These are phyloP conservation scores for Ormyrus nitidulus DNA, from an alignment of 2,888 invertebrate species.

Conservation along the genomic window DNA sequence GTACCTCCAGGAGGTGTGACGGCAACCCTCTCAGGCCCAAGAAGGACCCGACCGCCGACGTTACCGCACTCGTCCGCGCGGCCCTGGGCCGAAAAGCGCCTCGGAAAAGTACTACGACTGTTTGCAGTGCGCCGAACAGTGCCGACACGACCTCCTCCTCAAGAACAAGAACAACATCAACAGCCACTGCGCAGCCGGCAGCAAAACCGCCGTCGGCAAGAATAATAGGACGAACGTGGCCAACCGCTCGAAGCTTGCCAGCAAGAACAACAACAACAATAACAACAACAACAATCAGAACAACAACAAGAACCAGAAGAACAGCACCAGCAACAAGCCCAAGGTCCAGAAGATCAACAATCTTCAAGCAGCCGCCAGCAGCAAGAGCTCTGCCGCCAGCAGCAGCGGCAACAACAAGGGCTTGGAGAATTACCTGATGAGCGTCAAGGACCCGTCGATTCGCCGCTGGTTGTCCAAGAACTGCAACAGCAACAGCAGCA, in stretches of 20 bases:
- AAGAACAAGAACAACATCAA: constrained; percentile 54
- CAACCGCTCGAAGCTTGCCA: no score
- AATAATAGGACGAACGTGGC: background rate
- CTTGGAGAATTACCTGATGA: constrained; percentile 44
- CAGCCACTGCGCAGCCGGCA: background rate
- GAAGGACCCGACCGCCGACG: constrained; percentile 15
- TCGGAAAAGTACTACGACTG: constrained; percentile 73
- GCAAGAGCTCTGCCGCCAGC: background rate
- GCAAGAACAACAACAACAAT: constrained; percentile 43
- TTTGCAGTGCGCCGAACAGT: constrained; percentile 71
- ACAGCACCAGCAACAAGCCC: background rate
- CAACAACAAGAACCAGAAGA: constrained; percentile 41
- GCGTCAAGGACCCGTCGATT: constrained; percentile 49
- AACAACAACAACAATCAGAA: constrained; percentile 13
- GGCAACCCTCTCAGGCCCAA: constrained; percentile 74
- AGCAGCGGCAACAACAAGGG: background rate
- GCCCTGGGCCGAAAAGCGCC: constrained; percentile 52
- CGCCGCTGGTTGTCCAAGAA: constrained; percentile 48
- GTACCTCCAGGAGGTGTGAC: constrained; percentile 97
- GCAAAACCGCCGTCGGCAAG: background rate
- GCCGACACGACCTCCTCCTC: constrained; percentile 66
- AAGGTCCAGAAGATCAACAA: constrained; percentile 50
- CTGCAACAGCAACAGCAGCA: constrained; percentile 3
- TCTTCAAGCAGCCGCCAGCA: constrained; percentile 22
- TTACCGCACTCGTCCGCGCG: constrained; percentile 47